Base-by-base conservation (phyloP, 2,797 vertebrate genomes). In the Mormyrops attenuatus region DNA sequence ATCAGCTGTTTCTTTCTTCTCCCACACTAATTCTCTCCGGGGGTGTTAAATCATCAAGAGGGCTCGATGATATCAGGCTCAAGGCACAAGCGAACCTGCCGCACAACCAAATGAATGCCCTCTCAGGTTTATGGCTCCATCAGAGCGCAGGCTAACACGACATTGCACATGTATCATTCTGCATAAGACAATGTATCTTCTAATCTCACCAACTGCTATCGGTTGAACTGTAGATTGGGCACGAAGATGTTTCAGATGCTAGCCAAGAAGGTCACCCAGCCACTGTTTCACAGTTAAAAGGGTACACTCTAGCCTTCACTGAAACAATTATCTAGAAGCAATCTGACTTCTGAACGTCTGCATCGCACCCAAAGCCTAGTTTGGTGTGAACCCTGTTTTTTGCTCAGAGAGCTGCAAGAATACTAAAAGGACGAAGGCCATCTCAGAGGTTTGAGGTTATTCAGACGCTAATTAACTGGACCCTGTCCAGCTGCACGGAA, bases 401-500 rank as follows among this genome's bases (percentile, higher is more conserved):
- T 41, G 15, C 85, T 34, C 50, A 41, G 85, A 17, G 26, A 87
- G 26, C 85, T 34, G 53, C 50, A 57, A 53, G 85, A 87, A 87
- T 87, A 87, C 85, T 87, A 87, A 87, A 87, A 60, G 87, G 20
- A n/a, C 4, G 17, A 57, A 66, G 60, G 38, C 41, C 63, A 30
- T 66, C 20, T 20, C 87, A 22, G 87, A 88, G 60, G 13, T 69
- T 88, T 69, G 47, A 73, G 47, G 63, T 69, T 60, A 66, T 66
- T 88, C 47, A 88, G 57, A 88, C 6, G 57, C 87, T 88, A 88
- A 88, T 73, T 47, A 73, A 50, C 57, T 88, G 87, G 69, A 82
- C n/a, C 15, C 9, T 38, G 30, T 60, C 85, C 85, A 87, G 85
- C 30, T 57, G 85, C 50, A 9, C 3, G 15, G 17, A 55, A 57